A percentile compares a stretch with the other conserved stretches of the same genome.
phyloP scores from a whole-genome alignment of 2,113 vertebrate genomes.

The Dipodomys merriami region DNA sequence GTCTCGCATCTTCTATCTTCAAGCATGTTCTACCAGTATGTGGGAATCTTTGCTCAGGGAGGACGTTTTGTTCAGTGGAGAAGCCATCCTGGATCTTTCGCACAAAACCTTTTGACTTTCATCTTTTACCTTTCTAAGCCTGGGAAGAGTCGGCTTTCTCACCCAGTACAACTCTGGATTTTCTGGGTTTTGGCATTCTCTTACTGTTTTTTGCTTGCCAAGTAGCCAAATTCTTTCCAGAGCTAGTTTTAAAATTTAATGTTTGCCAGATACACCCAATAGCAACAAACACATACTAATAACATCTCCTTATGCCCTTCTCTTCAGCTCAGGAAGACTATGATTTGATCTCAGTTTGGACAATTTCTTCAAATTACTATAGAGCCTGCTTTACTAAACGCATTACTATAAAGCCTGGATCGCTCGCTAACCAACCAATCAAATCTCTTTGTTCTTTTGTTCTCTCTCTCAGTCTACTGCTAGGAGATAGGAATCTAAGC shows the following conservation, averaged over 20 bases:
- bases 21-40: not conserved
- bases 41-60: not conserved
- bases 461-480: not conserved
- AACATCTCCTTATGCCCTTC: not conserved
- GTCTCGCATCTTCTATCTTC: not conserved
- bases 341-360: not conserved
- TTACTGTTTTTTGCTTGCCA: conserved; percentile 28
- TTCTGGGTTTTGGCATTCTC: not conserved
- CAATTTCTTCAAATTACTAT: not conserved
- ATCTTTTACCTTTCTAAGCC: not conserved
- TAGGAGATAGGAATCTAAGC: not conserved
- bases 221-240: not conserved
- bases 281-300: not conserved
- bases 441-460: not conserved
- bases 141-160: not conserved
- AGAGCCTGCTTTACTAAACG: not conserved
- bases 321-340: not conserved
- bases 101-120: not conserved
- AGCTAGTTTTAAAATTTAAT: conserved; percentile 8
- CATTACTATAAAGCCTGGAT: not conserved
- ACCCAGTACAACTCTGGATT: not conserved
- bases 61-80: not conserved
- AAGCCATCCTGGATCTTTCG: not conserved
- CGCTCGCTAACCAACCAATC: not conserved
- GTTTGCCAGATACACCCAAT: not conserved